Percentiles rank a stretch among this genome's conserved stretches.
Evolutionary conservation across 2,888 invertebrate species (phyloP).

Genomic region (Thera britannica): DNA sequence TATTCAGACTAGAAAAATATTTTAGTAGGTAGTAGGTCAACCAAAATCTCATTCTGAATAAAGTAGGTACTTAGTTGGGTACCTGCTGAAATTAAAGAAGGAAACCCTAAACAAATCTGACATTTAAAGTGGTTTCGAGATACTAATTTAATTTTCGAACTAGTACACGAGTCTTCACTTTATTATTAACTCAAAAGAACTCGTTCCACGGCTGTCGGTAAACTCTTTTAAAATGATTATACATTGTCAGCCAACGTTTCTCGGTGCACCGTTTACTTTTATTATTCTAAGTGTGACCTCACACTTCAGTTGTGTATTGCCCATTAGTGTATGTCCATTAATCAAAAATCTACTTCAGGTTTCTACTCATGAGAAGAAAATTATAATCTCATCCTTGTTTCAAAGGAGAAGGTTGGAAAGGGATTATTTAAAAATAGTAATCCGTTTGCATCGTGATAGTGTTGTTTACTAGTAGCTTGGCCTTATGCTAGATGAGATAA

Average conservation of each 20-base stretch:
- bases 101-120: background rate
- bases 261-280: no score
- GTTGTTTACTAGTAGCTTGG: slow-evolving; percentile 36
- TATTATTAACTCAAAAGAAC: slow-evolving; percentile 4
- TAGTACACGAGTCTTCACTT: background rate
- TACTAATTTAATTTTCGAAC: slow-evolving; percentile 1
- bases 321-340: no score
- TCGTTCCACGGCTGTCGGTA: background rate
- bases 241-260: background rate
- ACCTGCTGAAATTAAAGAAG: background rate
- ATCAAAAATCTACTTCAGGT: background rate
- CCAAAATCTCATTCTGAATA: no score
- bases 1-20: no score
- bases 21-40: no score
- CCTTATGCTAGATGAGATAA: slow-evolving; percentile 43
- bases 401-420: background rate
- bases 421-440: slow-evolving; percentile 28
- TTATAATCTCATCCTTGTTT: no score
- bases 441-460: slow-evolving; percentile 36
- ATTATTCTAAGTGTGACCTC: no score
- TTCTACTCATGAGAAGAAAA: background rate
- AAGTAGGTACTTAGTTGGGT: background rate
- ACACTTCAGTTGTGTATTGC: no score
- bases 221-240: background rate
- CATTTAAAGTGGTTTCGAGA: background rate